Percentiles rank a stretch among this genome's conserved stretches.
Conservation (phyloP, 1,140 invertebrate species). For the Trissolcus basalis region DNA sequence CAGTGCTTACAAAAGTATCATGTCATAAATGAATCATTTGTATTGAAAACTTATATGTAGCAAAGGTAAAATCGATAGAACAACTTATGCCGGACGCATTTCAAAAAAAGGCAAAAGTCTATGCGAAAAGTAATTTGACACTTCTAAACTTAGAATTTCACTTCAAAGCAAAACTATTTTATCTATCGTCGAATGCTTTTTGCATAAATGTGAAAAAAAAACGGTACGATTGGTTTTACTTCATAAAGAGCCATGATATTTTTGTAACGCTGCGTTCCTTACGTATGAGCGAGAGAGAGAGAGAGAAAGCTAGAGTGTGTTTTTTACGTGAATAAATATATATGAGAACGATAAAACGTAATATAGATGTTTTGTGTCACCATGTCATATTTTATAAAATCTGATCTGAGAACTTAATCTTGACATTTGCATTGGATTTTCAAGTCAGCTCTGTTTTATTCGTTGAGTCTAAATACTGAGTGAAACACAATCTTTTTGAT, state of each 20-base stretch:
- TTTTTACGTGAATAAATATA: slow-evolving; percentile 59
- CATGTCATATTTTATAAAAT: slow-evolving; percentile 50
- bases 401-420: slow-evolving; percentile 23
- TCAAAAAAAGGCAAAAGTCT: slow-evolving; percentile 3
- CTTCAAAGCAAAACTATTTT: slow-evolving; percentile 48
- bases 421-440: slow-evolving; percentile 37
- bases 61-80: slow-evolving; percentile 20
- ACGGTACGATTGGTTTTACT: slow-evolving; percentile 25
- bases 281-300: slow-evolving; percentile 33
- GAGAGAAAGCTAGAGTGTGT: slow-evolving; percentile 39
- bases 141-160: slow-evolving; percentile 15
- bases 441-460: slow-evolving; percentile 31
- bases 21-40: slow-evolving; percentile 34
- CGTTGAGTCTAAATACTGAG: slow-evolving; percentile 32
- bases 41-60: slow-evolving; percentile 31
- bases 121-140: slow-evolving; percentile 34
- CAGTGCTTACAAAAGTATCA: slow-evolving; percentile 41
- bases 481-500: slow-evolving; percentile 37
- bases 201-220: slow-evolving; percentile 24
- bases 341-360: slow-evolving; percentile 42
- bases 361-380: slow-evolving; percentile 56
- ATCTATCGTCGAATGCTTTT: slow-evolving; percentile 46
- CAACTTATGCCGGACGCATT: slow-evolving; percentile 2
- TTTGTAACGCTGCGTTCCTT: slow-evolving; percentile 43
- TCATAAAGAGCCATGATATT: slow-evolving; percentile 29